Evolutionary conservation across 2,888 invertebrate genomes (phyloP), one percentile per base, ranked within the genome.

Genomic region (Phengaris alcon): DNA sequence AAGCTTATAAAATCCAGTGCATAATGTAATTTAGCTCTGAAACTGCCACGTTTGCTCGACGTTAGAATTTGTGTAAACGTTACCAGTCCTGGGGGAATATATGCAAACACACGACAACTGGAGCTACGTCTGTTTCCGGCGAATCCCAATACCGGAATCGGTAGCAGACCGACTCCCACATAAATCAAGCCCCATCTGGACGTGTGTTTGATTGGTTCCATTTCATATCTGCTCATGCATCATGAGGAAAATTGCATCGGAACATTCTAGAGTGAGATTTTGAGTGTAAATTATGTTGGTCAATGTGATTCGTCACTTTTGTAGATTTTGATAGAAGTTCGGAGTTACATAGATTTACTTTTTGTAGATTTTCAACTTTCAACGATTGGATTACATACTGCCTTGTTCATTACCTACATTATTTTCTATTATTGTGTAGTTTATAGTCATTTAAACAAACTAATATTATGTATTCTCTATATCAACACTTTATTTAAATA

Each of bases 71-170:
- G 8, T 48, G 64, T 64, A 35, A 59, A 68, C 68, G 68, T n/a
- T 8, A 13, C n/a, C 48, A 69, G 15, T n/a, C 54, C 46, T 51
- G n/a, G 52, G 15, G 15, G 44, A 44, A 35, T 74, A 73, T 59
- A 68, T 74, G 54, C 68, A 64, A 68, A 55, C 22, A 59, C 69
- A 51, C 54, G 68, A 68, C 75, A 78, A 79, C 78, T 82, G 79
- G 79, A 4, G 55, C 78, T 79, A 79, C 81, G 82, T 84, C 83
- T 82, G 84, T 84, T 85, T 87, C 86, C 85, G 82, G 80, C 79
- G 80, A 81, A 81, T 80, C 80, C 82, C 82, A 83, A 82, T 84
- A 84, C 82, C 79, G 82, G 81, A 82, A 81, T 74, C 70, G 64
- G 73, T 68, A 68, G 75, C 78, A 54, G 51, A 74, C 76, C 73